Evolutionary conservation across 2,113 vertebrate genomes (phyloP).

Genomic region (Cephalophus harveyi): DNA sequence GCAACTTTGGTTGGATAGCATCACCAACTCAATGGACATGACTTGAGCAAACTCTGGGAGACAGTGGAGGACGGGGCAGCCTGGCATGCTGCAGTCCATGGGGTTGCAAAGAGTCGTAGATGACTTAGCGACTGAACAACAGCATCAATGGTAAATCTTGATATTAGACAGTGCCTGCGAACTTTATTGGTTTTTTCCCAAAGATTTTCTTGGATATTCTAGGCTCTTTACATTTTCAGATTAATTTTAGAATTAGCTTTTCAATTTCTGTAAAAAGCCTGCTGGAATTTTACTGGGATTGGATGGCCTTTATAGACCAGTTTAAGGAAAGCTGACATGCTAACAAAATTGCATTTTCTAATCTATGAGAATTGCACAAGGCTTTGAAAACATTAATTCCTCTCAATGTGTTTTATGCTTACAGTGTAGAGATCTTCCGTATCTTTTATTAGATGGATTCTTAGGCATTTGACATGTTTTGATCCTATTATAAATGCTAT

Average conservation of each 20-base stretch:
- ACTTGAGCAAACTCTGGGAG: not conserved
- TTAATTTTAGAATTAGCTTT: not conserved
- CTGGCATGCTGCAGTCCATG: not conserved
- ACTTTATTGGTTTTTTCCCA: not conserved
- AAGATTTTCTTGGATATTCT: not conserved
- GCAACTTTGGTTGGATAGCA: not conserved
- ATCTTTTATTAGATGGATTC: not conserved
- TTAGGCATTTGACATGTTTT: not conserved
- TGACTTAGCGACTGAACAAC: not conserved
- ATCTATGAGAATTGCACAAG: not conserved
- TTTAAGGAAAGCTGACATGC: not conserved
- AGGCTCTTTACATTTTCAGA: not conserved
- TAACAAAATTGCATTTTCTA: not conserved
- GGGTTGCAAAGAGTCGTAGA: accelerated
- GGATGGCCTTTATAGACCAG: not conserved
- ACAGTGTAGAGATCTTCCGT: not conserved
- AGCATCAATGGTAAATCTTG: not conserved
- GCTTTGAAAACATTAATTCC: not conserved
- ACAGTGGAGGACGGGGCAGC: not conserved
- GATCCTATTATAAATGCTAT: not conserved
- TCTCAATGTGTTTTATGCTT: not conserved
- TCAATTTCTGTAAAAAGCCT: not conserved
- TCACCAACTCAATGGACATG: not conserved
- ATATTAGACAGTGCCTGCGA: not conserved
- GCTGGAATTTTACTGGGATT: not conserved